These are phyloP conservation scores for Bicyclus anynana DNA, from an alignment of 1,140 invertebrate species.

Conservation along the genomic window DNA sequence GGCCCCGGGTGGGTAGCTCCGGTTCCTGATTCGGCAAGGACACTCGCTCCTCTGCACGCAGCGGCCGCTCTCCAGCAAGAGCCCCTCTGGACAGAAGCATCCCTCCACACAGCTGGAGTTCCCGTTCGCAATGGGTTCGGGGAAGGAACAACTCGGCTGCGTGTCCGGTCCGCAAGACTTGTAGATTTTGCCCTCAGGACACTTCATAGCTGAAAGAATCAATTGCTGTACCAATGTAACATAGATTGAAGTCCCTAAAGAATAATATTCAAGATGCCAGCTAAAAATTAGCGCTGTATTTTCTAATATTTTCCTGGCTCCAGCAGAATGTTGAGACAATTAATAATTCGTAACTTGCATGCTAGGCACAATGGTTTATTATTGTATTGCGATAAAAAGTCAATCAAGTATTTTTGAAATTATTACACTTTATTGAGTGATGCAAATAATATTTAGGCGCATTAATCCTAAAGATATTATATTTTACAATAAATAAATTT, in stretches of 20 bases:
- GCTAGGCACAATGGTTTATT: no score
- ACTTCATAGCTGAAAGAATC: constrained; percentile 80
- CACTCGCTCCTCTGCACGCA: constrained; percentile 86
- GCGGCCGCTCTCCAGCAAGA: constrained; percentile 83
- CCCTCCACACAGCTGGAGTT: constrained; percentile 86
- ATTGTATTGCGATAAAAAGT: no score
- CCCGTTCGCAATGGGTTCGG: constrained; percentile 30
- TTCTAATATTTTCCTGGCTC: no score
- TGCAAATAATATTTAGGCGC: no score
- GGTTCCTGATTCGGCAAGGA: constrained; percentile 88
- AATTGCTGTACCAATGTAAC: background rate
- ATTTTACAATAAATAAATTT: no score
- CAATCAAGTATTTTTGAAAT: no score
- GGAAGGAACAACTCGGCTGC: constrained; percentile 73
- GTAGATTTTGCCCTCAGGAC: constrained; percentile 83
- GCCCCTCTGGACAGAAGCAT: constrained; percentile 89
- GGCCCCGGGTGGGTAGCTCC: constrained; percentile 84
- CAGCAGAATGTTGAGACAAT: no score
- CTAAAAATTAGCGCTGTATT: no score
- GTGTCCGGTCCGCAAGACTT: constrained; percentile 81
- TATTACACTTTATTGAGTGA: no score
- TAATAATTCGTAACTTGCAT: no score
- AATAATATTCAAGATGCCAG: no score
- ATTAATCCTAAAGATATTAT: no score
- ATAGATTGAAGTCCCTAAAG: background rate